phyloP scores from a whole-genome alignment of 2,113 vertebrate genomes.

The Maccullochella peelii region DNA sequence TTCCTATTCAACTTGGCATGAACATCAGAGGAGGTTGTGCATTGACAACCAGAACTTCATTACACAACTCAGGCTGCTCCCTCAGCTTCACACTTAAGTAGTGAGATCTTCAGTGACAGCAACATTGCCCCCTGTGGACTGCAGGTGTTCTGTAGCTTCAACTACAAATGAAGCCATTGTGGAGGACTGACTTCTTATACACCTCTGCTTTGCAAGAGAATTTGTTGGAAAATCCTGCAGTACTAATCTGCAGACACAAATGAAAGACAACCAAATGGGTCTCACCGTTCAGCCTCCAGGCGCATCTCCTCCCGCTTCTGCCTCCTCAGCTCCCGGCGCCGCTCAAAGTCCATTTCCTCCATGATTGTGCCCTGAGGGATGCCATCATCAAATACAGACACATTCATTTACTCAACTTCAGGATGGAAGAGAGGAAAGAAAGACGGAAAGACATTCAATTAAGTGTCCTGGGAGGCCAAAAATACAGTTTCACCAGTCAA shows the following conservation, averaged over 20 bases:
- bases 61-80: conserved; percentile 37
- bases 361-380: conserved; percentile 83
- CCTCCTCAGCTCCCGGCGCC: conserved; percentile 95
- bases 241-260: conserved; percentile 1
- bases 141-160: not conserved
- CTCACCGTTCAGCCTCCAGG: conserved; percentile 94
- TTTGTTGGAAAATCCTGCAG: conserved; percentile 15
- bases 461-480: not conserved
- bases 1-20: conserved; percentile 58
- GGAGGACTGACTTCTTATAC: not conserved
- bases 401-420: conserved; percentile 41
- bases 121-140: conserved; percentile 15
- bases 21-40: conserved; percentile 55
- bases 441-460: not conserved
- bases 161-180: conserved; percentile 15
- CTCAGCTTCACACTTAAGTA: conserved; percentile 31
- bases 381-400: conserved; percentile 60
- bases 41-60: conserved; percentile 46
- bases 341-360: conserved; percentile 96
- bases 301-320: conserved; percentile 99
- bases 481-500: not conserved
- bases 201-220: conserved; percentile 24
- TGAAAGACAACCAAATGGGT: conserved; percentile 9
- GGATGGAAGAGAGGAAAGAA: conserved; percentile 4
- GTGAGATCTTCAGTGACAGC: conserved; percentile 21